Evolutionary conservation across 2,797 vertebrate species (phyloP).

Genomic region (Scarus forsteni): DNA sequence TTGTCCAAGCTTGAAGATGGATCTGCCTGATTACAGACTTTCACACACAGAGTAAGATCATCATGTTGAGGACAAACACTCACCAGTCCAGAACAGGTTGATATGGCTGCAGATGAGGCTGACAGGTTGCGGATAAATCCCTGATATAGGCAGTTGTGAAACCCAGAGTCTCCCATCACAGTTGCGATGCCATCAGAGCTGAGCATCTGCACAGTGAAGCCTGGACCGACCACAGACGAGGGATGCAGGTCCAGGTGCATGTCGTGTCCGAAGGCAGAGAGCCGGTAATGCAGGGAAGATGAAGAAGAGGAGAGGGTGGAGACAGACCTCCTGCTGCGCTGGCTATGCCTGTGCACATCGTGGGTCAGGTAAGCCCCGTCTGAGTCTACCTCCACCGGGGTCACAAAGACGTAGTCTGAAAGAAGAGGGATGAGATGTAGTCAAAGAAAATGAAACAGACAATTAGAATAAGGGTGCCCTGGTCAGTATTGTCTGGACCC

Average conservation of each 20-base stretch:
- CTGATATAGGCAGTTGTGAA: conserved; percentile 93
- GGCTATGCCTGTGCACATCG: conserved; percentile 85
- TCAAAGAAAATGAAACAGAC: neutral
- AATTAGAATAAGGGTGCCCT: too few species aligned
- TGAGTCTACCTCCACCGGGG: conserved; percentile 92
- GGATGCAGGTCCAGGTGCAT: conserved; percentile 92
- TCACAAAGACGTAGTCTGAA: conserved; percentile 94
- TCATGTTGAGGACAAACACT: conserved; percentile 71
- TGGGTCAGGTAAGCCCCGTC: conserved; percentile 89
- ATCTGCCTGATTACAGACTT: too few species aligned
- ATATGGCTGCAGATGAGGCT: conserved; percentile 92
- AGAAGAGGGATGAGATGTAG: neutral
- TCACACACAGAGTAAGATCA: neutral
- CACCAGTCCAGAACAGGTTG: conserved; percentile 95
- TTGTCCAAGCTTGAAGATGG: too few species aligned
- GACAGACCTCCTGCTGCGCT: conserved; percentile 88
- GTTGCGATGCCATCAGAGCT: conserved; percentile 85
- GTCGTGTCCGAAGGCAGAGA: conserved; percentile 94
- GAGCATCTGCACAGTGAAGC: conserved; percentile 92
- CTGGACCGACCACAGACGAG: conserved; percentile 88
- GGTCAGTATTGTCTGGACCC: too few species aligned
- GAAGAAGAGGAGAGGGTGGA: conserved; percentile 64
- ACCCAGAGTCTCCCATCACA: conserved; percentile 70
- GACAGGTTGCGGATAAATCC: conserved; percentile 93
- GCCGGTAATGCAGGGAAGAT: conserved; percentile 88